These are phyloP conservation scores for Andricus curvator DNA, from an alignment of 2,888 invertebrate species.

Conservation along the genomic window DNA sequence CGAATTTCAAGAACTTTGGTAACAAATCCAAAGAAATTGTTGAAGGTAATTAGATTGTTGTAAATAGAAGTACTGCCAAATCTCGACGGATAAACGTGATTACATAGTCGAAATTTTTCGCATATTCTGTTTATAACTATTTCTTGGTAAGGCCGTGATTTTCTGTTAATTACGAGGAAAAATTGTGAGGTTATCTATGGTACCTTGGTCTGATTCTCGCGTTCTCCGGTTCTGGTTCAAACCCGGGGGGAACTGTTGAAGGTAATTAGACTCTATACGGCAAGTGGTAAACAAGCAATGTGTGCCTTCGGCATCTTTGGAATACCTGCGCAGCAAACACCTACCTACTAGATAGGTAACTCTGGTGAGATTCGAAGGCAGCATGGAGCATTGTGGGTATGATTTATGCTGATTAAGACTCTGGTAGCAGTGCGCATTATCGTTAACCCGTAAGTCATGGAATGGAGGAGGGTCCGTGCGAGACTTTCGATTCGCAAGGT, in stretches of 20 bases:
- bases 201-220: slow-evolving; percentile 9
- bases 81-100: too few relatives aligned
- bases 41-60: background rate
- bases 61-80: too few relatives aligned
- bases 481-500: slow-evolving; percentile 59
- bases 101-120: too few relatives aligned
- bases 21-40: background rate
- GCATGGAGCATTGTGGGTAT: slow-evolving; percentile 60
- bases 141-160: too few relatives aligned
- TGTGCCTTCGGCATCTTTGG: slow-evolving; percentile 12
- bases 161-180: too few relatives aligned
- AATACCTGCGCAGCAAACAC: slow-evolving; percentile 28
- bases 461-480: slow-evolving; percentile 56
- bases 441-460: slow-evolving; percentile 73
- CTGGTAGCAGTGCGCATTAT: slow-evolving; percentile 72
- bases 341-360: slow-evolving; percentile 37
- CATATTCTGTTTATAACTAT: too few relatives aligned
- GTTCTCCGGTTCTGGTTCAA: background rate
- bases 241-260: slow-evolving; percentile 4
- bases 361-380: slow-evolving; percentile 35
- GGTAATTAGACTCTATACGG: slow-evolving; percentile 14
- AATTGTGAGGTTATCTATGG: background rate
- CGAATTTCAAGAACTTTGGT: background rate
- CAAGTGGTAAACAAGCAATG: slow-evolving; percentile 23
- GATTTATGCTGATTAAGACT: slow-evolving; percentile 78